A percentile compares a stretch with the other conserved stretches of the same genome.
Evolutionary conservation across 2,797 vertebrate species (phyloP).

Genomic region (Neostethus bicornis): DNA sequence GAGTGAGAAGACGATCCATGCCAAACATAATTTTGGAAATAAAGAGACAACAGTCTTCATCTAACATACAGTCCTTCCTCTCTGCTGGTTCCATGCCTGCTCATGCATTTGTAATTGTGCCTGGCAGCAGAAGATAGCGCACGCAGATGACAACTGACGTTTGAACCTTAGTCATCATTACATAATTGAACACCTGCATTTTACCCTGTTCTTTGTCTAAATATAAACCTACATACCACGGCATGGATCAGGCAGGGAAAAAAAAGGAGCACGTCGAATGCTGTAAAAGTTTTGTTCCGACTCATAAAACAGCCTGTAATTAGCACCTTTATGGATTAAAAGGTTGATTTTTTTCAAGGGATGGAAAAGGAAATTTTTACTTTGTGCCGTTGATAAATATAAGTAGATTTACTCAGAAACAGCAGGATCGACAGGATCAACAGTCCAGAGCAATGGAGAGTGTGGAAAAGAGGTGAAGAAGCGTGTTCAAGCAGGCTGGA

Average conservation of each 20-base stretch:
- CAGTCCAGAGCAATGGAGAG: no score
- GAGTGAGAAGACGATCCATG: slow-evolving; percentile 9
- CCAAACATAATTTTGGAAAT: slow-evolving; percentile 12
- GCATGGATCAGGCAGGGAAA: slow-evolving; percentile 6
- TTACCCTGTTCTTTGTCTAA: slow-evolving; percentile 23
- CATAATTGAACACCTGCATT: slow-evolving; percentile 56
- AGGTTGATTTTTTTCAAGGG: slow-evolving; percentile 27
- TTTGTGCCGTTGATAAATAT: slow-evolving; percentile 1
- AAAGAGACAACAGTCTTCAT: slow-evolving; percentile 21
- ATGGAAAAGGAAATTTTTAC: slow-evolving; percentile 31
- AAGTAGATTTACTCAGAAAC: slow-evolving; percentile 19
- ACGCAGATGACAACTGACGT: slow-evolving; percentile 44
- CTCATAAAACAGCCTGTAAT: slow-evolving; percentile 43
- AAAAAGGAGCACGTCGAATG: slow-evolving; percentile 16
- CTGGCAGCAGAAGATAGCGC: slow-evolving; percentile 51
- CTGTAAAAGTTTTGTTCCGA: slow-evolving; percentile 5
- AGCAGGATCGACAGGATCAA: background rate
- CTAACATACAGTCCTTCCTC: slow-evolving; percentile 15
- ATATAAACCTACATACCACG: slow-evolving; percentile 17
- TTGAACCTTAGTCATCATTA: slow-evolving; percentile 52
- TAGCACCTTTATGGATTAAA: slow-evolving; percentile 22
- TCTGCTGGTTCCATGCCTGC: slow-evolving; percentile 25
- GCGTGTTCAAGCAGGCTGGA: no score
- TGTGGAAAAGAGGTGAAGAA: no score
- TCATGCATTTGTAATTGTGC: slow-evolving; percentile 17